Base-by-base conservation (phyloP, 2,888 invertebrate species). In the Campoletis raptor region DNA sequence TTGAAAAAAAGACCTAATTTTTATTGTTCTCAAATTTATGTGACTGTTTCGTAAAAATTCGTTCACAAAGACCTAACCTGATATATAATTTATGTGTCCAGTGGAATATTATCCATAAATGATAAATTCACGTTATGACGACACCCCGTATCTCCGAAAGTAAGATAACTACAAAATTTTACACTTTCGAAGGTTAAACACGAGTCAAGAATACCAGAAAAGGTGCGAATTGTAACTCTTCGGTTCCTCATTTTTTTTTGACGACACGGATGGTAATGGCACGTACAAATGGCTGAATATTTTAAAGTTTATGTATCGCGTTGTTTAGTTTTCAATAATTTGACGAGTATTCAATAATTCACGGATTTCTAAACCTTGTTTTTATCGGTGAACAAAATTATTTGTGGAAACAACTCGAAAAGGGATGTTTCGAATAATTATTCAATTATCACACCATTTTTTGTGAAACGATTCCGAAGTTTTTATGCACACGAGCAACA, bases 171-270 rank as follows among this genome's bases (percentile, higher is more conserved):
- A 52, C 18, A 30, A 66, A 45, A 77, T 77, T 52, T 66, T 30
- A 52, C 66, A 66, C 77, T 77, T 66, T 37, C 77, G 77, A 77
- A 77, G 77, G 77, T 76, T 52, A 30, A 48, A 9, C 77, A 48
- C 40, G n/a, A 66, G 45, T n/a, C 48, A 37, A 61, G 37, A 77
- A 77, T 48, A 30, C 48, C 18, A 70, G 24, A 61, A 74, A 57
- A 74, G 74, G 74, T 74, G 74, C 61, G 18, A 74, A 74, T 74
- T 74, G 74, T 30, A 74, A 45, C 24, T 74, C 18, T 24, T 30
- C 18, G 30, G 15, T 45, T 48, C 42, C 12, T 70, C 48, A 40
- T 36, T 48, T 70, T 48, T 70, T 30, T 18, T 69, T 18, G 30
- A 7, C 30, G 30, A 30, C 30, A 30, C 30, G 12, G 5, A 45